These are phyloP conservation scores for Cacatua alba DNA, from an alignment of 2,113 vertebrate species.

Conservation along the genomic window DNA sequence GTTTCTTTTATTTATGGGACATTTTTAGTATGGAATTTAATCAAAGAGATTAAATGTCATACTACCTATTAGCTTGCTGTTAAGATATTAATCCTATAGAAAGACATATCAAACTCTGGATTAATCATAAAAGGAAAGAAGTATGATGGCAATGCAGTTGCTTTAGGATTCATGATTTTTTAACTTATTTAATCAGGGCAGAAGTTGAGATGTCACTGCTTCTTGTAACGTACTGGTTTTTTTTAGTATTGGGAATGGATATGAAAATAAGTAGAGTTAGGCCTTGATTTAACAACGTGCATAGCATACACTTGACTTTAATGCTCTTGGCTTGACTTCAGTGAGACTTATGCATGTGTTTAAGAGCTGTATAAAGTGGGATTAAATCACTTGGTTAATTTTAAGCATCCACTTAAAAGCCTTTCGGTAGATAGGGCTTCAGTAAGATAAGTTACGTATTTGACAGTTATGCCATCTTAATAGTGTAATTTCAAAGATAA, in stretches of 20 bases:
- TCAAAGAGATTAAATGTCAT: constrained; percentile 71
- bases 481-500: constrained; percentile 41
- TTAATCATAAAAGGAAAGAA: constrained; percentile 42
- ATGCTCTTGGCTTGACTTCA: constrained; percentile 7
- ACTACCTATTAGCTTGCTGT: constrained; percentile 59
- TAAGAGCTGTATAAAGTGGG: neutral
- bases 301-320: neutral
- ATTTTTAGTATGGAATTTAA: constrained; percentile 74
- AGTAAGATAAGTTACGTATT: neutral
- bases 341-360: constrained; percentile 15
- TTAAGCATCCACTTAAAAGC: constrained; percentile 34
- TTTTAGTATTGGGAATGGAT: neutral
- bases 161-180: constrained; percentile 51
- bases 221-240: constrained; percentile 3
- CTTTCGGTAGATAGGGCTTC: neutral
- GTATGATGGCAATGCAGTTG: constrained; percentile 16
- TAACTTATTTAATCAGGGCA: constrained; percentile 14
- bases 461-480: constrained; percentile 27
- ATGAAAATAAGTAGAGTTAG: neutral
- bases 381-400: constrained; percentile 47
- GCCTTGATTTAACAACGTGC: neutral
- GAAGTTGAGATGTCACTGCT: neutral
- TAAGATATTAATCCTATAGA: constrained; percentile 68
- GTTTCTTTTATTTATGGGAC: constrained; percentile 70
- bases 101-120: constrained; percentile 40